Base-by-base conservation (phyloP, 2,113 vertebrate genomes). In the Gasterosteus nipponicus region DNA sequence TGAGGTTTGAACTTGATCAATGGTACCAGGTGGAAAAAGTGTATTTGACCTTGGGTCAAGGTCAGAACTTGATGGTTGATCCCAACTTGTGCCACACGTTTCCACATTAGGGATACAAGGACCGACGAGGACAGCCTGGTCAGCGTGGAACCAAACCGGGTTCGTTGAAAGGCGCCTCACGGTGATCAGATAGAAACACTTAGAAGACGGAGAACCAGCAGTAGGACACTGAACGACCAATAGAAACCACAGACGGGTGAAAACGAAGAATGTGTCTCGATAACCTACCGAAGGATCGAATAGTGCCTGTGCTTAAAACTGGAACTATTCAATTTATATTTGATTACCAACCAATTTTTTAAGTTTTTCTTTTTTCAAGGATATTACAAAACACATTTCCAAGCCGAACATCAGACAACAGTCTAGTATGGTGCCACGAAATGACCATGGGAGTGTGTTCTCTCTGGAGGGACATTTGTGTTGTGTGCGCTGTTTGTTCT, bases 91-190 rank as follows among this genome's bases (percentile, higher is more conserved):
- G 29, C 10, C 68, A 42, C 10, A 16, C 22, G 47, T 60, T 26
- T 33, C 53, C 47, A 59, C 6, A 26, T 39, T 9, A 15, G 16
- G 31, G n/a, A 64, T 19, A 7, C 60, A 64, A 10, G 22, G 35
- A 71, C 19, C 14, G 42, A 87, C 65, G 84, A 77, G 44, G 35
- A 33, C 3, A 0, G 38, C 74, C 69, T 46, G 83, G 33, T 33
- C 60, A 26, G 18, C 15, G 39, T 47, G 66, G 56, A 74, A 65
- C 69, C 38, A 49, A n/a, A 59, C 44, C 11, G 0, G 12, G 12
- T 2, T 41, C 47, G 16, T 12, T 39, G 10, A 54, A 35, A 31
- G 11, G 61, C 22, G 29, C 44, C 26, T 56, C 18, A 39, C 26
- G 51, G 3, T 33, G 44, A 60, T 65, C 44, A 54, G 33, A 62